Evolutionary conservation across 2,888 invertebrate species (phyloP).

Genomic region (Anticlea derivata): DNA sequence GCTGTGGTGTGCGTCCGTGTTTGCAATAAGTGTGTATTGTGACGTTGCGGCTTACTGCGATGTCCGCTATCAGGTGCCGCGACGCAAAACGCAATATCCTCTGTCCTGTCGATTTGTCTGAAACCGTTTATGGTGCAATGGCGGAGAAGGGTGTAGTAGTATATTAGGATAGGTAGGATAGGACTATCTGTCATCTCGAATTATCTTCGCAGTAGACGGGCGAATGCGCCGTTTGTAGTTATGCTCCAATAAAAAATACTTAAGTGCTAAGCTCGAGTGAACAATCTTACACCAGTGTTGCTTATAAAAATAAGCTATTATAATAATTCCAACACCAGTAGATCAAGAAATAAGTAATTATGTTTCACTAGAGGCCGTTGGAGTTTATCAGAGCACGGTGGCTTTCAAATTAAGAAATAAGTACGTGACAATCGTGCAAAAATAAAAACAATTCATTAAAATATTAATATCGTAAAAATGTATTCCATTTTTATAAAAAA

Average conservation of each 20-base stretch:
- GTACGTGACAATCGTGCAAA: conserved; percentile 28
- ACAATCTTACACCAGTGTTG: conserved; percentile 12
- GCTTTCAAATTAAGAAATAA: conserved; percentile 39
- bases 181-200: too few species aligned
- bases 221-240: too few species aligned
- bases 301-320: conserved; percentile 12
- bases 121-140: conserved; percentile 50
- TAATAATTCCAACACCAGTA: conserved; percentile 4
- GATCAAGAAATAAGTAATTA: conserved; percentile 9
- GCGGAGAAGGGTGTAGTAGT: conserved; percentile 5
- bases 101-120: conserved; percentile 46
- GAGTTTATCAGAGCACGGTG: conserved; percentile 38
- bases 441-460: conserved; percentile 19
- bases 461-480: conserved; percentile 30
- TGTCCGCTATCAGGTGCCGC: conserved; percentile 70
- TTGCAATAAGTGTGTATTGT: too few species aligned
- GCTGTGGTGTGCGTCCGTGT: too few species aligned
- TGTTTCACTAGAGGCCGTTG: conserved; percentile 6
- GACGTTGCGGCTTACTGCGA: too few species aligned
- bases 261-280: conserved; percentile 7
- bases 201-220: too few species aligned
- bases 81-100: conserved; percentile 61
- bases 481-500: neutral
- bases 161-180: neutral
- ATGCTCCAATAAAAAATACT: neutral